phyloP scores from a whole-genome alignment of 92 coral and sea anemone species.

The Zoanthus solanderi region DNA sequence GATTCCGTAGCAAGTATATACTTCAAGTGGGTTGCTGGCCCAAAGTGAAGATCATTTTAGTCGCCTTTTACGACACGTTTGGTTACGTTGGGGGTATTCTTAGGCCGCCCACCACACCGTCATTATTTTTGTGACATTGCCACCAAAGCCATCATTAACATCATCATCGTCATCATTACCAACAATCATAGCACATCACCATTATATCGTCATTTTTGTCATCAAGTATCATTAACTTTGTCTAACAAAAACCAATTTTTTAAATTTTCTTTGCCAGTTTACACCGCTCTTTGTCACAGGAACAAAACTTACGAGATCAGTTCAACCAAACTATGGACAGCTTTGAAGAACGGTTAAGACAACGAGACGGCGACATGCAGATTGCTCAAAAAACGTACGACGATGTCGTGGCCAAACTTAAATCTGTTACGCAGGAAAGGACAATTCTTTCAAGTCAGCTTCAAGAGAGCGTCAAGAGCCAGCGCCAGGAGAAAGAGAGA shows the following conservation, averaged over 20 bases:
- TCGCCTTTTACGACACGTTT: no score
- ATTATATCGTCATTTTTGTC: no score
- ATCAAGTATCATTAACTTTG: no score
- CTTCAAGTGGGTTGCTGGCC: no score
- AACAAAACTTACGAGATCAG: conserved; percentile 89
- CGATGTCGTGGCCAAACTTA: conserved; percentile 85
- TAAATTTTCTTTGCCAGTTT: conserved; percentile 61
- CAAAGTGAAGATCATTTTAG: no score
- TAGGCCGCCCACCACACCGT: no score
- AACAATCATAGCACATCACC: no score
- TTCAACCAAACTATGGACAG: conserved; percentile 97
- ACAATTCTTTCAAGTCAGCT: conserved; percentile 80
- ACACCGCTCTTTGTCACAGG: conserved; percentile 93
- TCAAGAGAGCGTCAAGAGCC: conserved; percentile 76
- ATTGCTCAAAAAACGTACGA: conserved; percentile 89
- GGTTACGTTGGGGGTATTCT: no score
- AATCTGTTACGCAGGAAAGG: conserved; percentile 84
- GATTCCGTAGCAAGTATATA: no score
- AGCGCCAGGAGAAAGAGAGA: conserved; percentile 88
- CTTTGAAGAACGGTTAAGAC: conserved; percentile 83
- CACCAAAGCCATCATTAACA: no score
- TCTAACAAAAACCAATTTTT: neutral
- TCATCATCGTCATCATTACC: no score
- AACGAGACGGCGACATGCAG: conserved; percentile 84
- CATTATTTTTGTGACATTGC: no score